phyloP scores from a whole-genome alignment of 2,888 invertebrate genomes.

The Portevinia maculata region DNA sequence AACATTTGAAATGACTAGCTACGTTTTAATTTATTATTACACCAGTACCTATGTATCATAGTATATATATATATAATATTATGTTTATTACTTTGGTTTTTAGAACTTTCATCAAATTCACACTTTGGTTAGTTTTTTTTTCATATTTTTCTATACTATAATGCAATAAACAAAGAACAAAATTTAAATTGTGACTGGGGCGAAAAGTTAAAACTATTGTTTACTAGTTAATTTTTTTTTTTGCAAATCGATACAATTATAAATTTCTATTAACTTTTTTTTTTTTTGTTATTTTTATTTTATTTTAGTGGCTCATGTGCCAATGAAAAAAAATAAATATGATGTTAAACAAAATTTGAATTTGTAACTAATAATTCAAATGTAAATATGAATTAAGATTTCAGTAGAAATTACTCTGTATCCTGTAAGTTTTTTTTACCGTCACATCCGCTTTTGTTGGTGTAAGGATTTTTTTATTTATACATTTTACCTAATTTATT shows the following conservation, averaged over 20 bases:
- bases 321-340: slow-evolving; percentile 43
- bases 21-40: slow-evolving; percentile 73
- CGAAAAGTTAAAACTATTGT: slow-evolving; percentile 59
- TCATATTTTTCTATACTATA: slow-evolving; percentile 26
- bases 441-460: slow-evolving; percentile 50
- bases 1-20: slow-evolving; percentile 75
- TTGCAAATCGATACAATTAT: slow-evolving; percentile 51
- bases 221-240: slow-evolving; percentile 46
- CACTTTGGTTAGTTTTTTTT: slow-evolving; percentile 72
- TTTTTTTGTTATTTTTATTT: slow-evolving; percentile 31
- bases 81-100: slow-evolving; percentile 69
- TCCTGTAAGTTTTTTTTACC: slow-evolving; percentile 57
- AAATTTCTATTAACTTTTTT: slow-evolving; percentile 35
- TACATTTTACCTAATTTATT: slow-evolving; percentile 63
- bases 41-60: slow-evolving; percentile 67
- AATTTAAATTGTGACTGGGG: slow-evolving; percentile 62
- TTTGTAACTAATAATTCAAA: slow-evolving; percentile 57
- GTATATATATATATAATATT: slow-evolving; percentile 65
- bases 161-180: slow-evolving; percentile 65
- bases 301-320: slow-evolving; percentile 38
- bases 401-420: slow-evolving; percentile 55
- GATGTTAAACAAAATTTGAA: slow-evolving; percentile 44
- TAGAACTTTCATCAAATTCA: slow-evolving; percentile 72
- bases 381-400: slow-evolving; percentile 60
- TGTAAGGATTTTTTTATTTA: slow-evolving; percentile 58